These are phyloP conservation scores for Sthenelais limicola DNA, from an alignment of 2,888 invertebrate species.

Conservation along the genomic window DNA sequence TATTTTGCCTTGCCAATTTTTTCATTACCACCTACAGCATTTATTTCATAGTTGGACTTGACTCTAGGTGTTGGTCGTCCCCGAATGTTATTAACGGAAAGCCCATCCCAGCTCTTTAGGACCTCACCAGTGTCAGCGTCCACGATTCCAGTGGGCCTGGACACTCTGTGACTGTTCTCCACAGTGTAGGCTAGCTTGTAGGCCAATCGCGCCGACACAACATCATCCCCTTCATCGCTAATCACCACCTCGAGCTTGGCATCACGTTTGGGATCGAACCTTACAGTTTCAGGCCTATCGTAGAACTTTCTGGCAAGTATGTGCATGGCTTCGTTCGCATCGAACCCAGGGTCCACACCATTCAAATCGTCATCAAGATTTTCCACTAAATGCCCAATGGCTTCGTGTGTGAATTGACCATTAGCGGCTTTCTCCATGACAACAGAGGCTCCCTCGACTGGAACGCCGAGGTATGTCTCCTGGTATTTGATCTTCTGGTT, in stretches of 20 bases:
- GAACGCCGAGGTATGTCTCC: conserved; percentile 51
- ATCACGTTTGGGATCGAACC: background rate
- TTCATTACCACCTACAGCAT: conserved; percentile 22
- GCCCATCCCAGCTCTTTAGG: conserved; percentile 25
- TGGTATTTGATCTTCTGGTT: conserved; percentile 50
- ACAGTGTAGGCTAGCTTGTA: conserved; percentile 20
- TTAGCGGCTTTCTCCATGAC: conserved; percentile 48
- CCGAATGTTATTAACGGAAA: conserved; percentile 6
- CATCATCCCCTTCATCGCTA: background rate
- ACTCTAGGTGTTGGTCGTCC: background rate
- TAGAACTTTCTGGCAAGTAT: background rate
- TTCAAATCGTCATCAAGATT: background rate
- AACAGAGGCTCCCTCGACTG: conserved; percentile 52
- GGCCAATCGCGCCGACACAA: background rate
- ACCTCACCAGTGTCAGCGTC: conserved; percentile 26
- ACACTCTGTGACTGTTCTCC: background rate
- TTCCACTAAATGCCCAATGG: conserved; percentile 46
- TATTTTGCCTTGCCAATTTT: conserved; percentile 31
- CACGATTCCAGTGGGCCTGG: background rate
- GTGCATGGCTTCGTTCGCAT: background rate
- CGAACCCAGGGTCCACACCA: background rate
- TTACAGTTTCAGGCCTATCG: background rate
- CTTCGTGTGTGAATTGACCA: conserved; percentile 50
- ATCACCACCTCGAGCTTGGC: background rate
- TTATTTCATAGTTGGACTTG: background rate